Evolutionary conservation across 1,140 invertebrate genomes (phyloP), one percentile per base, ranked within the genome.

Genomic region (Oryzaephilus surinamensis): DNA sequence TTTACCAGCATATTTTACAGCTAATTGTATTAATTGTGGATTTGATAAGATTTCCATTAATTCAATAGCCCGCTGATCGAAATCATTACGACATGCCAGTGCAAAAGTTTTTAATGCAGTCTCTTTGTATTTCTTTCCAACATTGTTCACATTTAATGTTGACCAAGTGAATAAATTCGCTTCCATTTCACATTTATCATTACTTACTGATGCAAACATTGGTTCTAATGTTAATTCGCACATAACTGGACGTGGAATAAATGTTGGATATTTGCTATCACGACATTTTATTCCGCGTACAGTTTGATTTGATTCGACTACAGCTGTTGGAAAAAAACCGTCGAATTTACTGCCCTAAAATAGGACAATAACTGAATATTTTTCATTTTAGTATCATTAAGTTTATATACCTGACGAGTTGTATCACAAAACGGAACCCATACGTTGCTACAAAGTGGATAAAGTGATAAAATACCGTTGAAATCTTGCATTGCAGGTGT

Each of bases 41-140:
- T 81, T 79, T 8, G 76, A 74, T 58, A 96, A 77, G 51, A 92
- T 65, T 50, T 88, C 76, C 57, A 90, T 85, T 5, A 95, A 66
- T 61, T 96, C 91, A 3, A 90, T 58, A 0, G 87, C 91, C 24
- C 92, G 70, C 48, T 79, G 77, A 52, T 97, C 90, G 24, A 83
- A 71, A 60, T 90, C 87, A 56, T 75, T 79, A 46, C 78, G 74
- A 54, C 83, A 89, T 1, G 88, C 80, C 20, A 89, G 62, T 12
- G 87, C 88, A 71, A 97, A 94, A 13, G 94, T 60, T 65, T 90
- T 91, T 42, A 96, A 74, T 16, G 91, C 73, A n/a, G 77, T 73
- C 59, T 91, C 80, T 44, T 81, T 76, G 4, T 74, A 71, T 12
- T 69, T 61, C 54, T 76, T 79, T 5, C 75, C 69, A 6, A 70